Percentiles rank a stretch among this genome's conserved stretches.
Evolutionary conservation across 2,797 vertebrate species (phyloP).

Genomic region (Iguana delicatissima): DNA sequence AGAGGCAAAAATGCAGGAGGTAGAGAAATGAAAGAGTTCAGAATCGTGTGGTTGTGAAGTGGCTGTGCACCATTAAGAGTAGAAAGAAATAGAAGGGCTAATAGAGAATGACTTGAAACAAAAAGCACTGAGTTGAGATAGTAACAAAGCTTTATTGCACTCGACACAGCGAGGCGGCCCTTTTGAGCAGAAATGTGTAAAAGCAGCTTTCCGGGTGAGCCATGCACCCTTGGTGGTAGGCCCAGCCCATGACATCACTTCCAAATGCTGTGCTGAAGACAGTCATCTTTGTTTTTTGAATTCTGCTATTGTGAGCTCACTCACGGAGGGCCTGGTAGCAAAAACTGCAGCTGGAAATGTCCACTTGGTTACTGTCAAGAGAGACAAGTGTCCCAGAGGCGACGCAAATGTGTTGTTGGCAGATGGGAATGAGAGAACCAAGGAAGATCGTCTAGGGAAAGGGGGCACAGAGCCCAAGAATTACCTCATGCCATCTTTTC

Average conservation of each 20-base stretch:
- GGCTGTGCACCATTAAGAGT: too few relatives aligned
- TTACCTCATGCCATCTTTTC: neutral
- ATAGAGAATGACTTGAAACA: neutral
- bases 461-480: neutral
- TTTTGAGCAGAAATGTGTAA: neutral
- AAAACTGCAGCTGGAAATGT: constrained; percentile 24
- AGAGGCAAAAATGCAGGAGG: too few relatives aligned
- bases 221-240: neutral
- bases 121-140: neutral
- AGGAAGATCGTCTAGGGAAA: neutral
- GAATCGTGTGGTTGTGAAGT: neutral
- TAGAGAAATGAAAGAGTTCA: neutral
- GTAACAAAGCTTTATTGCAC: neutral
- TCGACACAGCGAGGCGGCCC: neutral
- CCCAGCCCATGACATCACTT: constrained; percentile 9
- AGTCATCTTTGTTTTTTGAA: constrained; percentile 12
- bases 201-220: neutral
- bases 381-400: neutral
- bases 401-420: neutral
- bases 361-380: neutral
- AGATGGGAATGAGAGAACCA: neutral
- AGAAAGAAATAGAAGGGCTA: neutral
- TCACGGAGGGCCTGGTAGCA: neutral
- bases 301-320: constrained; percentile 22
- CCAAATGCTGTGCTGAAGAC: neutral